Evolutionary conservation across 2,797 vertebrate species (phyloP).

Genomic region (Cryptoblepharus egeriae): DNA sequence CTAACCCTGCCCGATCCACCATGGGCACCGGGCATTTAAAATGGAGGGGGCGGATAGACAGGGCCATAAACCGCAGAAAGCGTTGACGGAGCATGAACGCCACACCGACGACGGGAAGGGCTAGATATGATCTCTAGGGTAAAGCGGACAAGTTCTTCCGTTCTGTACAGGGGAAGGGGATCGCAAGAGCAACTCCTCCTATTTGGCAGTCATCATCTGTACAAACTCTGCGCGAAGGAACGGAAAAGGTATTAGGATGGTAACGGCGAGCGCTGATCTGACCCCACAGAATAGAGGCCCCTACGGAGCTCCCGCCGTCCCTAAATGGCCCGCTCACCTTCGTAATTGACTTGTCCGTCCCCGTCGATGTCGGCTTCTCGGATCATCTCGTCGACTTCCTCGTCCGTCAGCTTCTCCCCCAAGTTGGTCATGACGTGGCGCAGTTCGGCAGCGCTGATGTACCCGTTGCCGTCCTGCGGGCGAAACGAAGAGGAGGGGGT

Average conservation of each 20-base stretch:
- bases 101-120: background rate
- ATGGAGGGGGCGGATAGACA: background rate
- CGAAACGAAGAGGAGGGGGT: too few relatives aligned
- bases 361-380: constrained; percentile 99
- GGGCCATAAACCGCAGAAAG: constrained; percentile 19
- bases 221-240: constrained; percentile 94
- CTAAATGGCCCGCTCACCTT: too few relatives aligned
- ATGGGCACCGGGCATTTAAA: background rate
- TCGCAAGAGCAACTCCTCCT: constrained; percentile 31
- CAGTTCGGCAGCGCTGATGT: constrained; percentile 97
- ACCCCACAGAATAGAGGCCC: constrained; percentile 90
- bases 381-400: constrained; percentile 99
- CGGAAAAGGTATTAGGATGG: background rate
- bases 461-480: constrained; percentile 94
- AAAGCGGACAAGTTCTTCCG: constrained; percentile 18
- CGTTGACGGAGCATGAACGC: constrained; percentile 5
- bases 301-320: too few relatives aligned
- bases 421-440: constrained; percentile 99
- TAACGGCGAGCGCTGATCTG: constrained; percentile 72
- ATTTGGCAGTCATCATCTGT: constrained; percentile 99
- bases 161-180: constrained; percentile 7
- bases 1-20: background rate
- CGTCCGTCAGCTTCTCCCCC: constrained; percentile 98
- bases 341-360: constrained; percentile 98
- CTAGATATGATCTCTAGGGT: background rate